A percentile compares a stretch with the other conserved stretches of the same genome.
phyloP scores from a whole-genome alignment of 2,797 vertebrate species.

The Lepus oiostolus region DNA sequence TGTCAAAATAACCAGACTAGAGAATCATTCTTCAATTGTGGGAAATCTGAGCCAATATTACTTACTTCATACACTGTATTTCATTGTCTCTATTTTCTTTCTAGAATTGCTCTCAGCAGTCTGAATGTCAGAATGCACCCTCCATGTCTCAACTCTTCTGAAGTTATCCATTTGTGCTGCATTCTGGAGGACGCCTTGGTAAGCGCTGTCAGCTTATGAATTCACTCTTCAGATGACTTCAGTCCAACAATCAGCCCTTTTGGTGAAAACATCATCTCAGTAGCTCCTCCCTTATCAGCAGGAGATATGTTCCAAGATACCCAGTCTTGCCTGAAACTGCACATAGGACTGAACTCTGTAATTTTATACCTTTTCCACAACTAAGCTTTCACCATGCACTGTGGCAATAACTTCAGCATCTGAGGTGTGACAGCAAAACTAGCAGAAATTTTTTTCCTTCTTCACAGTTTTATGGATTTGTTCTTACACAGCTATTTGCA shows the following conservation, averaged over 20 bases:
- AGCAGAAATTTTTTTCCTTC: neutral
- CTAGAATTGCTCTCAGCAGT: neutral
- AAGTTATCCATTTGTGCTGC: neutral
- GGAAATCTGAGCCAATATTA: constrained; percentile 44
- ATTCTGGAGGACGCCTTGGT: neutral
- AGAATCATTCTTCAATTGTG: neutral
- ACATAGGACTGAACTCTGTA: neutral
- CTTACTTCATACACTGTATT: neutral
- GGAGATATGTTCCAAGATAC: neutral
- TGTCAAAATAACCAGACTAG: constrained; percentile 33
- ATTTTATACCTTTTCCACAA: neutral
- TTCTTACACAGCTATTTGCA: neutral
- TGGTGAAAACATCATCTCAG: neutral
- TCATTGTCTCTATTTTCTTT: neutral
- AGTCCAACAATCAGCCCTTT: neutral
- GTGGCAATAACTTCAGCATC: neutral
- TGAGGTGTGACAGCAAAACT: neutral
- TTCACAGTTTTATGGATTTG: neutral
- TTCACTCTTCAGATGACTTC: neutral
- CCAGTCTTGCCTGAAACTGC: neutral
- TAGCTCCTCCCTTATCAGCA: neutral
- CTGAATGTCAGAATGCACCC: constrained; percentile 12
- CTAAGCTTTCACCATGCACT: neutral
- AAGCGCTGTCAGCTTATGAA: neutral
- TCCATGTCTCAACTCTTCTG: neutral